Evolutionary conservation across 1,140 invertebrate genomes (phyloP), one percentile per base, ranked within the genome.

Genomic region (Drosophila micromelanica): DNA sequence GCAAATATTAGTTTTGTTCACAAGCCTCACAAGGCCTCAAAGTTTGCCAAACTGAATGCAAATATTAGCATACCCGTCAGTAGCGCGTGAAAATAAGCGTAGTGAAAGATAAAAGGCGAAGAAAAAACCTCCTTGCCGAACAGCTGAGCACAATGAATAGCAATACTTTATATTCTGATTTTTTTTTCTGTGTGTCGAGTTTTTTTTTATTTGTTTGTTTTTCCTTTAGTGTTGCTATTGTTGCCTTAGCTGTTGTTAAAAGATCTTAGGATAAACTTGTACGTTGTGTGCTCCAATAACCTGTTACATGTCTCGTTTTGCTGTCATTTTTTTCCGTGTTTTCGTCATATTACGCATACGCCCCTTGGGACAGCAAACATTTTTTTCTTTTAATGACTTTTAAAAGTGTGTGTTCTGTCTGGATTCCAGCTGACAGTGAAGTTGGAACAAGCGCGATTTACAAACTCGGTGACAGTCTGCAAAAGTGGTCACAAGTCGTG

Each of bases 91-190:
- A 20, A 37, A 32, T 12, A 20, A 60, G 49, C 15, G 35, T 48
- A 35, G 42, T 13, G 38, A 13, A 37, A 32, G 30, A 48, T 32
- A 54, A 56, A 46, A 72, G 15, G 55, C 61, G 42, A 38, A n/a
- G n/a, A 40, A 5, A 17, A 42, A n/a, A 42, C 2, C 45, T 65
- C 57, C 65, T 35, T 49, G 70, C 46, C 70, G 69, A 86, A 87
- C 81, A 81, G 70, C 82, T 62, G 67, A 78, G 61, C 65, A 87
- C 81, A 86, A 87, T 86, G 81, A 81, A 86, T 86, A 78, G 74
- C 82, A 81, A 74, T 85, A 86, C 81, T 85, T 85, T 85, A 77
- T 86, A 80, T 85, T 77, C 73, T 77, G 70, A 63, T 73, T 56
- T 67, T n/a, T n/a, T 67, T 67, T 67, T 60, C 3, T 46, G 37